phyloP scores from a whole-genome alignment of 1,140 invertebrate species.

The Saxidomus purpurata region DNA sequence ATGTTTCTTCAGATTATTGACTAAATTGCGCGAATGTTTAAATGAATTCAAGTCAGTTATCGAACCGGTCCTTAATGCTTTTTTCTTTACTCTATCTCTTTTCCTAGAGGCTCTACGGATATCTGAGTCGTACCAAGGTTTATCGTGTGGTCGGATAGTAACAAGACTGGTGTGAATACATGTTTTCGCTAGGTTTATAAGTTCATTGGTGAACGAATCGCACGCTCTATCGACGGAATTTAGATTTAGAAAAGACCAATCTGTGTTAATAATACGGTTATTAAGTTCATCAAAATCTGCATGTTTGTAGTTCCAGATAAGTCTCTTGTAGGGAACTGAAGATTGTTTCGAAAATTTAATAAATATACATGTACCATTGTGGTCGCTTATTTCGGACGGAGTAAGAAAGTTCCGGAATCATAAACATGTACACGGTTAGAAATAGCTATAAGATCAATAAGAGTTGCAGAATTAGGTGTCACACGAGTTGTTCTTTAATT shows the following conservation, averaged over 20 bases:
- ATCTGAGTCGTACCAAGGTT: conserved; percentile 50
- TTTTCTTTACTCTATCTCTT: neutral
- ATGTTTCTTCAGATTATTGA: conserved; percentile 43
- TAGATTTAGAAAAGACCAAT: neutral
- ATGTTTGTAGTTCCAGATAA: neutral
- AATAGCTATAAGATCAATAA: neutral
- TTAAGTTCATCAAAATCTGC: conserved; percentile 10
- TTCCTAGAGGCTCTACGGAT: conserved; percentile 2
- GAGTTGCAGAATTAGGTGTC: neutral
- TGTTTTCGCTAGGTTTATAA: neutral
- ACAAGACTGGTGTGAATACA: neutral
- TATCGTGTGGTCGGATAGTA: conserved; percentile 52
- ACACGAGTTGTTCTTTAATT: no score
- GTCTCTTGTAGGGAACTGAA: neutral
- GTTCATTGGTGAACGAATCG: neutral
- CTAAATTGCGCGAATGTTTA: conserved; percentile 47
- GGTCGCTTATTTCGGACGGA: neutral
- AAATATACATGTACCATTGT: neutral
- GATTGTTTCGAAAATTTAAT: neutral
- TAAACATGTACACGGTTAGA: no score
- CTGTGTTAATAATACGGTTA: neutral
- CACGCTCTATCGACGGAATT: neutral
- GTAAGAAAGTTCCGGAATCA: neutral
- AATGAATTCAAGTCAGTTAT: neutral
- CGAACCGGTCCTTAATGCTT: neutral